Conservation (phyloP, 1,140 invertebrate species). For the Drosophila ananassae region DNA sequence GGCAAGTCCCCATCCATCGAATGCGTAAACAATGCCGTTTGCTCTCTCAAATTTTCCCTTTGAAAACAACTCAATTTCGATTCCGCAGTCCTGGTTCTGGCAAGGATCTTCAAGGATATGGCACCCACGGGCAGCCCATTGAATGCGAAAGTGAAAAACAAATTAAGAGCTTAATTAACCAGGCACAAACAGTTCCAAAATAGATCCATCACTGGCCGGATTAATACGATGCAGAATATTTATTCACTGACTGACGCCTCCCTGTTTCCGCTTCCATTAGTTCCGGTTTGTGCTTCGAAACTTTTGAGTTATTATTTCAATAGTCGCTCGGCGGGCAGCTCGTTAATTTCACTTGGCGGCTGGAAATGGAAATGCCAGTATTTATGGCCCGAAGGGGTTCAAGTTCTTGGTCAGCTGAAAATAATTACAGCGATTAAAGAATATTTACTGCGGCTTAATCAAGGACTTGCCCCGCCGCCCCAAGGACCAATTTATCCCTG, state of each 20-base stretch:
- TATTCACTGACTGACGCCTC: conserved; percentile 5
- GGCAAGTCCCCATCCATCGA: not conserved
- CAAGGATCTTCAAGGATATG: conserved; percentile 3
- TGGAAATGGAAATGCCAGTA: conserved; percentile 5
- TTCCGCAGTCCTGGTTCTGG: not conserved
- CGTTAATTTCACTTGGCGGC: conserved; percentile 39
- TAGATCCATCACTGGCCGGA: conserved; percentile 13
- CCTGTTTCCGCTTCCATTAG: not conserved
- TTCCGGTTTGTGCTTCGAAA: conserved; percentile 14
- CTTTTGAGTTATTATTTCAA: conserved; percentile 36
- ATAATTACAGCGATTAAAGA: conserved; percentile 35
- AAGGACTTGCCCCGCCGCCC: not conserved
- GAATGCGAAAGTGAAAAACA: conserved; percentile 25
- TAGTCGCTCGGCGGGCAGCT: conserved; percentile 8
- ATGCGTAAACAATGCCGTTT: not conserved
- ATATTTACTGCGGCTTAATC: conserved; percentile 5
- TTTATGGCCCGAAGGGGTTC: conserved; percentile 7
- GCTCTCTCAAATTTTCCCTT: conserved; percentile 14
- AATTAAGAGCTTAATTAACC: conserved; percentile 33
- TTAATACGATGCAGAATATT: conserved; percentile 10
- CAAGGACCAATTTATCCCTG: conserved; percentile 2
- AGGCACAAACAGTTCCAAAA: conserved; percentile 7
- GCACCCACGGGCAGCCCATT: conserved; percentile 1
- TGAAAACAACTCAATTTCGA: conserved; percentile 9
- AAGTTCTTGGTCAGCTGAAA: conserved; percentile 20